Evolutionary conservation across 2,888 invertebrate species (phyloP), one percentile per base, ranked within the genome.

Genomic region (Hemistola chrysoprasaria): DNA sequence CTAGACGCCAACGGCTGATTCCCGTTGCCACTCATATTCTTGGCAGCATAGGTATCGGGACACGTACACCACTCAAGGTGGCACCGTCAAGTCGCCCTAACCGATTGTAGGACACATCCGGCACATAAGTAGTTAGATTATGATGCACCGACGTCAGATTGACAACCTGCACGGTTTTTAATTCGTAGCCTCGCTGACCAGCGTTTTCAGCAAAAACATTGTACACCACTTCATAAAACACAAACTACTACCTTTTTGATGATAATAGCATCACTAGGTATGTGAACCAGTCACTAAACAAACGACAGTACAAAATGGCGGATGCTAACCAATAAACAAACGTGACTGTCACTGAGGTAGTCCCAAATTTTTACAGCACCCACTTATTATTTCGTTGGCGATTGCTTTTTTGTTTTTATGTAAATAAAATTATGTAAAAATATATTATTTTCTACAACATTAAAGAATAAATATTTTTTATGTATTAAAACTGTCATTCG

Each of bases 21-120:
- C 82, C 90, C 91, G 86, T 92, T 92, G 79, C 90, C 90, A 85
- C 91, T 92, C 92, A 92, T 92, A 80, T 72, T 85, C 79, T 90
- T 81, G 81, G 85, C 86, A 86, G 90, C 90, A 90, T 88, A 90
- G 90, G 90, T 90, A 76, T 90, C 80, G 72, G 78, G 82, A 87
- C 85, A 87, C 86, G 87, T 90, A 90, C 84, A 91, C 87, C 85
- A 82, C 90, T 90, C 90, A 88, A 90, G 91, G 91, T 90, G 90
- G 91, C 90, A 90, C 90, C 90, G 87, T 81, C 82, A 79, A 78
- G 72, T 84, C 80, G 78, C 81, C 83, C 80, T 87, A 86, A 80
- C 80, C 75, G 82, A 86, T 84, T 83, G 84, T 87, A 87, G 85
- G 83, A 87, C 85, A 87, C 88, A 88, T 88, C 86, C 88, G 88